Evolutionary conservation across 2,888 invertebrate species (phyloP).

Genomic region (Monochamus alternatus): DNA sequence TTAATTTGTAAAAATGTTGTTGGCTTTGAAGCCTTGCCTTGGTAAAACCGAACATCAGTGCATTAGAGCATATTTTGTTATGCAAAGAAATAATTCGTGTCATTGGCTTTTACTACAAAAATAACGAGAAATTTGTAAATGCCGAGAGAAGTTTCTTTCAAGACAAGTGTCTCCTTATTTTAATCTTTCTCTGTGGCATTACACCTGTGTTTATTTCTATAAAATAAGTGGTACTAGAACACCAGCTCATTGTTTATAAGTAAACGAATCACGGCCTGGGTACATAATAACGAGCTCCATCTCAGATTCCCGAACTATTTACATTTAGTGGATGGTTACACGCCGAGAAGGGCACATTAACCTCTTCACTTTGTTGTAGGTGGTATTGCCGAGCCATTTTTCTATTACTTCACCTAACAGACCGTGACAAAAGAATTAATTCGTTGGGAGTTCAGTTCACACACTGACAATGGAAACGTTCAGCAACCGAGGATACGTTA

Average conservation of each 20-base stretch:
- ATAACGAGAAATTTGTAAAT: too few relatives aligned
- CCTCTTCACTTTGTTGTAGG: slow-evolving; percentile 54
- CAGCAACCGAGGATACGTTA: slow-evolving; percentile 27
- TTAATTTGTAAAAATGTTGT: too few relatives aligned
- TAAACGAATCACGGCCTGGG: background rate
- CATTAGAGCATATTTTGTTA: too few relatives aligned
- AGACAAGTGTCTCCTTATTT: background rate
- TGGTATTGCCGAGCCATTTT: slow-evolving; percentile 49
- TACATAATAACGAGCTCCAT: slow-evolving; percentile 40
- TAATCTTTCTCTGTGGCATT: background rate
- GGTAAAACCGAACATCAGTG: too few relatives aligned
- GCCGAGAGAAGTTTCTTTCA: too few relatives aligned
- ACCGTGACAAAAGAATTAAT: slow-evolving; percentile 57
- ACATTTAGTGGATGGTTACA: slow-evolving; percentile 53
- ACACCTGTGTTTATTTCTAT: background rate
- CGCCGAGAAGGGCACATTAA: slow-evolving; percentile 51
- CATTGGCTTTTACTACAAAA: too few relatives aligned
- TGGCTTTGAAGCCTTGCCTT: too few relatives aligned
- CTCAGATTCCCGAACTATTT: slow-evolving; percentile 46
- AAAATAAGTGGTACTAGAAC: background rate
- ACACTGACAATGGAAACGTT: slow-evolving; percentile 49
- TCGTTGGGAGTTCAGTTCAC: slow-evolving; percentile 46
- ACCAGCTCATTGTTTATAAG: background rate
- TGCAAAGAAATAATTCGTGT: too few relatives aligned
- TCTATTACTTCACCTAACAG: slow-evolving; percentile 58